These are phyloP conservation scores for Synergus gifuensis DNA, from an alignment of 2,888 invertebrate genomes.

Conservation along the genomic window DNA sequence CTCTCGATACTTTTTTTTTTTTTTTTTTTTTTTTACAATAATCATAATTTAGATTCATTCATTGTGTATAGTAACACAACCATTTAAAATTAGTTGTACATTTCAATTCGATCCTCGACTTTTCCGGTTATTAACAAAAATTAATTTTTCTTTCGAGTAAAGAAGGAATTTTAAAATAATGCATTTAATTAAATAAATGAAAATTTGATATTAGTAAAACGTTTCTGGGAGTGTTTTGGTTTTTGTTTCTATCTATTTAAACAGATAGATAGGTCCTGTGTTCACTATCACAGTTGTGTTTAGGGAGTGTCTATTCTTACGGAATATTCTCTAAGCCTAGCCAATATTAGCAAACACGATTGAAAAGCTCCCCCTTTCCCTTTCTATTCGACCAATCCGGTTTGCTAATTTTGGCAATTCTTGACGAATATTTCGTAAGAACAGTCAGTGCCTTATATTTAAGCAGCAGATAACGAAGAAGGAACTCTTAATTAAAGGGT, in stretches of 20 bases:
- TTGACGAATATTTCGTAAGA: too few species aligned
- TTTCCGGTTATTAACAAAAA: neutral
- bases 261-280: constrained; percentile 69
- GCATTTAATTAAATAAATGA: constrained; percentile 1
- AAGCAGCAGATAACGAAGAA: constrained; percentile 65
- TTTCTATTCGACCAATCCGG: too few species aligned
- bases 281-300: constrained; percentile 75
- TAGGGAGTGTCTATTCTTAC: constrained; percentile 57
- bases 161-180: neutral
- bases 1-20: neutral
- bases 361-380: too few species aligned
- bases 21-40: neutral
- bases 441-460: constrained; percentile 57
- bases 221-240: constrained; percentile 38
- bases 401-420: too few species aligned
- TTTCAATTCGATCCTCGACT: neutral
- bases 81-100: neutral
- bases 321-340: too few species aligned
- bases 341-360: too few species aligned
- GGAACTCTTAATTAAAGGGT: constrained; percentile 57
- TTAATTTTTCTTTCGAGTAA: neutral
- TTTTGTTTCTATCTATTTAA: constrained; percentile 45
- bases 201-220: constrained; percentile 10
- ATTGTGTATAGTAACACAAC: neutral
- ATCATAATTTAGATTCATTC: neutral